Percentiles rank a stretch among this genome's conserved stretches.
These are phyloP conservation scores for Julus scanicus DNA, from an alignment of 2,888 invertebrate genomes.

Conservation along the genomic window DNA sequence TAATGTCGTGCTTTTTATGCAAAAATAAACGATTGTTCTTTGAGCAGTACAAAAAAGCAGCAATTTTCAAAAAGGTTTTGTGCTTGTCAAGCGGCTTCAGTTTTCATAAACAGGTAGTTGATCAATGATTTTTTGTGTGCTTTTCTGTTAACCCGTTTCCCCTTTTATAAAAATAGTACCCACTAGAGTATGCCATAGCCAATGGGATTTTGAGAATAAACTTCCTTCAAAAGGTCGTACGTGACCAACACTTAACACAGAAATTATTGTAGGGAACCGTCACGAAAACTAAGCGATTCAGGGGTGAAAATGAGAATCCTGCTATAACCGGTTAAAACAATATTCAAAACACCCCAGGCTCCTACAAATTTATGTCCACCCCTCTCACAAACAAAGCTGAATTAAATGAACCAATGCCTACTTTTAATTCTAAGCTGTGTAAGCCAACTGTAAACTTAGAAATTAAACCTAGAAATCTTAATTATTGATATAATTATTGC, in stretches of 20 bases:
- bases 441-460: too few relatives aligned
- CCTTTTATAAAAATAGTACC: not conserved
- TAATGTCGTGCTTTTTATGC: not conserved
- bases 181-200: not conserved
- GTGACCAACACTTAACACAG: not conserved
- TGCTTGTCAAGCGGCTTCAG: not conserved
- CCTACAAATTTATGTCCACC: not conserved
- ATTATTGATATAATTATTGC: too few relatives aligned
- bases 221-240: slow-evolving; percentile 21
- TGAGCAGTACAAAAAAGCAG: not conserved
- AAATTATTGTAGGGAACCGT: not conserved
- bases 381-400: not conserved
- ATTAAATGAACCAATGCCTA: not conserved
- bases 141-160: not conserved
- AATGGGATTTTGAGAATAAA: not conserved
- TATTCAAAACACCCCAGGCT: not conserved
- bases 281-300: not conserved
- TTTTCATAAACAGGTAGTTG: slow-evolving; percentile 4
- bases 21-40: not conserved
- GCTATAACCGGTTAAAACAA: not conserved
- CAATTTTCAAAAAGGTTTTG: not conserved
- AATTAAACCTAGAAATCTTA: too few relatives aligned
- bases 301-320: not conserved
- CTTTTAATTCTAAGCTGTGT: too few relatives aligned
- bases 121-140: not conserved